These are phyloP conservation scores for Sebastes itinus DNA, from an alignment of 2,797 vertebrate genomes.

Conservation along the genomic window DNA sequence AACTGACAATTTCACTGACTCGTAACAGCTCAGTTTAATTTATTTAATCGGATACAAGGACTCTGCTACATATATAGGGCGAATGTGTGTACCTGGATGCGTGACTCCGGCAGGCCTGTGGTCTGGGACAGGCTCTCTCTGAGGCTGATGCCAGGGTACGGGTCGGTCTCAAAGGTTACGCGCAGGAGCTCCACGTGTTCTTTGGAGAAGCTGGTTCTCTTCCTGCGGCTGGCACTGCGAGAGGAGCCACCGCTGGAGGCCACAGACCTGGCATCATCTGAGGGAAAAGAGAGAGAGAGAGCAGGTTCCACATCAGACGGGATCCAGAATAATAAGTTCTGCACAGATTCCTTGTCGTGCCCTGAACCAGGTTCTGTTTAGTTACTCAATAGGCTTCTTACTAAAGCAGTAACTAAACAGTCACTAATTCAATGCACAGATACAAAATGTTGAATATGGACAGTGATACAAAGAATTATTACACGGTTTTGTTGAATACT, in stretches of 20 bases:
- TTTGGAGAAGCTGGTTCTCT: constrained; percentile 85
- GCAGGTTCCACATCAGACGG: constrained; percentile 9
- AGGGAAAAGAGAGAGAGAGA: background rate
- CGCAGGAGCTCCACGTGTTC: constrained; percentile 82
- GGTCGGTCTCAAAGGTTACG: constrained; percentile 79
- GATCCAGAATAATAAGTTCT: background rate
- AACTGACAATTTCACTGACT: constrained; percentile 7
- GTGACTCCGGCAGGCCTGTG: constrained; percentile 84
- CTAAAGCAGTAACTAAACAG: background rate
- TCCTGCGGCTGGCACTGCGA: constrained; percentile 80
- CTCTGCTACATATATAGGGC: background rate
- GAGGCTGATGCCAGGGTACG: constrained; percentile 84
- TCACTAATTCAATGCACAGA: background rate
- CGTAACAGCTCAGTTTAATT: background rate
- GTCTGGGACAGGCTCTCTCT: constrained; percentile 81
- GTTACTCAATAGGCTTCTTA: background rate
- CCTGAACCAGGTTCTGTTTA: background rate
- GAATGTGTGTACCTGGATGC: constrained; percentile 81
- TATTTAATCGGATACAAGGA: background rate
- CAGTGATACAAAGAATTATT: background rate
- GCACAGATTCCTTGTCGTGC: background rate
- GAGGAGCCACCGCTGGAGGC: constrained; percentile 42
- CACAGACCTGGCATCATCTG: constrained; percentile 64
- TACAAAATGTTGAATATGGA: background rate
- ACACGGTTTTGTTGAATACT: too few species aligned